Evolutionary conservation across 2,113 vertebrate genomes (phyloP).

Genomic region (Rhynchomys soricoides): DNA sequence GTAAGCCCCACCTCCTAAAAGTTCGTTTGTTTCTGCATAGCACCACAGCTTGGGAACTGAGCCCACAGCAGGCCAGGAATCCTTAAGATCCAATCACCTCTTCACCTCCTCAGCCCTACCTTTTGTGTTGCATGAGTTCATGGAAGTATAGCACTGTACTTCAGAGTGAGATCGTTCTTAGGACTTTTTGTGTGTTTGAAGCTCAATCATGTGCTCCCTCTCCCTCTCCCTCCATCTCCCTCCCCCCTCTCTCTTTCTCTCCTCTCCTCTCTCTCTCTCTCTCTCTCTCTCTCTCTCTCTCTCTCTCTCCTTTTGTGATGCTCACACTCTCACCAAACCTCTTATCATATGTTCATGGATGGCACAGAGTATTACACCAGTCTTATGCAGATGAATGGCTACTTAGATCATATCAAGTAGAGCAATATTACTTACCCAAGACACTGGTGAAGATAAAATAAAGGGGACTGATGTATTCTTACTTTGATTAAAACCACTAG

Average conservation of each 20-base stretch:
- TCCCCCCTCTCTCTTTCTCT: no score
- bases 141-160: neutral
- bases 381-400: neutral
- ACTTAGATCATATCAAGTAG: neutral
- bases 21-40: neutral
- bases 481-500: neutral
- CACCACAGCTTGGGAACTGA: no score
- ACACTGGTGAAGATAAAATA: neutral
- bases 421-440: neutral
- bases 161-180: neutral
- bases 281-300: neutral
- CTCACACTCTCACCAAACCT: neutral
- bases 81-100: neutral
- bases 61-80: neutral
- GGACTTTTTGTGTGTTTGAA: neutral
- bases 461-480: neutral
- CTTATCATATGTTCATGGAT: neutral
- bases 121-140: neutral
- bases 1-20: no score
- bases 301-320: neutral
- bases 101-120: accelerated
- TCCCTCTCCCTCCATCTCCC: neutral
- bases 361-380: neutral
- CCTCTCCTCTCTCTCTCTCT: neutral
- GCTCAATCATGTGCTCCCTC: neutral